Conservation (phyloP, 92 coral and sea anemone species). For the Siderastrea radians region DNA sequence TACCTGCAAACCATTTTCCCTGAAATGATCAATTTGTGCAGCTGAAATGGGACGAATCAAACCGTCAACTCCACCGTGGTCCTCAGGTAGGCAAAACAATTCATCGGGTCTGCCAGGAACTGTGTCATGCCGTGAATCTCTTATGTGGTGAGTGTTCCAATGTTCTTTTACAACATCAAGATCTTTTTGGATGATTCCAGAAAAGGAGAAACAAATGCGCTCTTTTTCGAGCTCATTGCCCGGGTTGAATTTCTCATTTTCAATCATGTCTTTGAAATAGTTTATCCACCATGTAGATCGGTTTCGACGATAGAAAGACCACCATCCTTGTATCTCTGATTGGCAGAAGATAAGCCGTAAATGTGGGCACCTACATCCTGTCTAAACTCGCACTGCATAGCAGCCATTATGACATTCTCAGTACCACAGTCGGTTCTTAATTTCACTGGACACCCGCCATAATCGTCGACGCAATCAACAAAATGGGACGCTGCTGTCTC, state of each 20-base stretch:
- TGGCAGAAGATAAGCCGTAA: conserved; percentile 41
- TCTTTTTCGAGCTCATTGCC: no score
- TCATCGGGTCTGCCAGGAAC: conserved; percentile 75
- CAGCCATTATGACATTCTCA: conserved; percentile 22
- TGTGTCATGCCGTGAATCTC: conserved; percentile 62
- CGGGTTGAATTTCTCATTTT: conserved; percentile 37
- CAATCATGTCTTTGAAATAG: conserved; percentile 43
- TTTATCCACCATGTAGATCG: conserved; percentile 53
- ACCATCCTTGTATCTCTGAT: conserved; percentile 52
- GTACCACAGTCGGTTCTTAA: conserved; percentile 44
- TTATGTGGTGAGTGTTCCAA: conserved; percentile 71
- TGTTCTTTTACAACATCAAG: conserved; percentile 59
- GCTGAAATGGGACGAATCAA: conserved; percentile 48
- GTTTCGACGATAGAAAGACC: conserved; percentile 36
- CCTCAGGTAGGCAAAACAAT: conserved; percentile 65
- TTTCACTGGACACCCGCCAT: conserved; percentile 15
- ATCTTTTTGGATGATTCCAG: conserved; percentile 33
- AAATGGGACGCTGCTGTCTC: conserved; percentile 22
- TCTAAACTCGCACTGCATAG: conserved; percentile 48
- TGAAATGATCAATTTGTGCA: conserved; percentile 47
- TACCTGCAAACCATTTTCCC: conserved; percentile 51
- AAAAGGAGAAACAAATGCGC: conserved; percentile 13
- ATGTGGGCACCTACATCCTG: conserved; percentile 29
- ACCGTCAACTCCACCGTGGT: conserved; percentile 63
- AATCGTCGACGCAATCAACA: conserved; percentile 34